Evolutionary conservation across 2,113 vertebrate species (phyloP), one percentile per base, ranked within the genome.

Genomic region (Glaucidium brasilianum): DNA sequence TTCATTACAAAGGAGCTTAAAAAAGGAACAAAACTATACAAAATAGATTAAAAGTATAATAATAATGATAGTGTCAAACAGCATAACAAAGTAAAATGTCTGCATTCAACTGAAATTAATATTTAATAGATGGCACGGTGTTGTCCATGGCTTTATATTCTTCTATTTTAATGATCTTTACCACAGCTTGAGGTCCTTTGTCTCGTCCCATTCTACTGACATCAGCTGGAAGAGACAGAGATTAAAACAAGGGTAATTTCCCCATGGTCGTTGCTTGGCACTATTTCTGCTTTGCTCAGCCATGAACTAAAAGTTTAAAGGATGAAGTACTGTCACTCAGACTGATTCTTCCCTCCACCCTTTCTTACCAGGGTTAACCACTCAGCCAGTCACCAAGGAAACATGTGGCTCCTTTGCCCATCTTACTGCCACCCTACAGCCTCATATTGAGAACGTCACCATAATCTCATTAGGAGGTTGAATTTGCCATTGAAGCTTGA

Each of bases 401-500:
- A 97, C 88, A 2, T 0, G 21, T 78, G 58, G 56, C 69, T 93
- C 91, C 52, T 53, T 9, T 75, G 91, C 86, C 93, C 77, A 68
- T 86, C 67, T 60, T 60, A 27, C 43, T 72, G 72, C 88, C 58
- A 79, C 74, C 68, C 53, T 60, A 37, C 81, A 60, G 73, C 58
- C 49, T 55, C 84, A 56, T 85, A 26, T 32, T 64, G 91, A 75
- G 91, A 92, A 59, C 20, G 0, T 41, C 84, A 50, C 85, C 79
- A 6, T 95, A 96, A 96, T 97, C 95, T 91, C 91, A 59, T 93
- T 96, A 87, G 59, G 73, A 76, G 88, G 89, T 60, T 85, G 94
- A 89, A 68, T 96, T 96, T 95, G 84, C 96, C 95, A 85, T 95
- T 96, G 97, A 94, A 96, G 76, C 93, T 83, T 94, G 23, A 55